These are phyloP conservation scores for Cinclus mexicanus DNA, from an alignment of 2,113 vertebrate species.

Conservation along the genomic window DNA sequence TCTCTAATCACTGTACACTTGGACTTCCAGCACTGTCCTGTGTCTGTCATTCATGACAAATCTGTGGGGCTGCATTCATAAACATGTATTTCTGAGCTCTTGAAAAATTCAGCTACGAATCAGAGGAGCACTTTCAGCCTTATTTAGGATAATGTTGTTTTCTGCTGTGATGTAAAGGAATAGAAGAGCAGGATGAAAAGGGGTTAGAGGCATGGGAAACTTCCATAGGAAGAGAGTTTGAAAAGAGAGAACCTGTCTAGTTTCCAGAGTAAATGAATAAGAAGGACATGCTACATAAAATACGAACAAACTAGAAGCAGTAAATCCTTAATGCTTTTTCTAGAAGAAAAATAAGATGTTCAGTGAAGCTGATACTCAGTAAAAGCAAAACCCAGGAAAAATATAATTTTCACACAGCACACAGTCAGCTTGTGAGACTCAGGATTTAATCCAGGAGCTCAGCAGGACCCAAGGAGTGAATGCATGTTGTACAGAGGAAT, in stretches of 20 bases:
- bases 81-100: background rate
- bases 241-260: background rate
- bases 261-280: background rate
- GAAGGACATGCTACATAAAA: background rate
- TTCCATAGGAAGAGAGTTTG: background rate
- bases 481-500: fast-evolving
- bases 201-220: background rate
- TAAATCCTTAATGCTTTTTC: background rate
- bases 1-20: background rate
- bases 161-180: background rate
- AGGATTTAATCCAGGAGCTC: background rate
- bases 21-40: background rate
- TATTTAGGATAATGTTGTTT: background rate
- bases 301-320: background rate
- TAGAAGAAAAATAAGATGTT: background rate
- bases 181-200: background rate
- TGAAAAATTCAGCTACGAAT: background rate
- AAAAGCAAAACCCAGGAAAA: background rate
- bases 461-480: background rate
- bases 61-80: background rate
- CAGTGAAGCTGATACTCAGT: background rate
- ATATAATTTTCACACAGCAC: background rate
- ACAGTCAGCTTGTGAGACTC: background rate
- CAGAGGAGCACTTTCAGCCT: background rate
- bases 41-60: background rate